A percentile compares a stretch with the other conserved stretches of the same genome.
Evolutionary conservation across 2,888 invertebrate species (phyloP).

Genomic region (Brenthis ino): DNA sequence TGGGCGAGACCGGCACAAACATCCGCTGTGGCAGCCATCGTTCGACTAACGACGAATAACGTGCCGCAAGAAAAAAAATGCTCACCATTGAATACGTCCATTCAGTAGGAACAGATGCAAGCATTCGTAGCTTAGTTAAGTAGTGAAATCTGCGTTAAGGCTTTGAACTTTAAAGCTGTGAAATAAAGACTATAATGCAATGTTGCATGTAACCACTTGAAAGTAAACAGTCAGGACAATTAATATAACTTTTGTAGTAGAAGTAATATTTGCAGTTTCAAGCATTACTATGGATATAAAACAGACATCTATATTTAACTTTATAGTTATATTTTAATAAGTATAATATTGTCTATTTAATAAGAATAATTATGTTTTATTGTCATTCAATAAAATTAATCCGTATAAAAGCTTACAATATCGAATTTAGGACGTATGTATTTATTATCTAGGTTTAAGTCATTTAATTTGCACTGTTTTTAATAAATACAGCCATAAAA

Average conservation of each 20-base stretch:
- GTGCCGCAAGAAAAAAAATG: conserved; percentile 43
- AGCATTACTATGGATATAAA: conserved; percentile 10
- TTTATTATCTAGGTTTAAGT: no score
- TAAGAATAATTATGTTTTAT: not conserved
- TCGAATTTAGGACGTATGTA: no score
- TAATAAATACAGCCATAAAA: no score
- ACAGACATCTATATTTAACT: not conserved
- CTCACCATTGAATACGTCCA: conserved; percentile 47
- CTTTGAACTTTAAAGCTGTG: conserved; percentile 8
- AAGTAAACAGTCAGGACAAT: conserved; percentile 24
- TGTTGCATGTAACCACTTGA: conserved; percentile 22
- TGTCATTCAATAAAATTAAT: not conserved
- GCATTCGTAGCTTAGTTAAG: conserved; percentile 30
- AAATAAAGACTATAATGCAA: conserved; percentile 1
- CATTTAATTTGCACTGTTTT: no score
- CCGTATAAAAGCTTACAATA: no score
- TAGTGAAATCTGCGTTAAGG: conserved; percentile 15
- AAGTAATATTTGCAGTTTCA: conserved; percentile 16
- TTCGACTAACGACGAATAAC: conserved; percentile 56
- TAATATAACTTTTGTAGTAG: conserved; percentile 22
- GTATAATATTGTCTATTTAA: not conserved
- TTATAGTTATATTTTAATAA: not conserved
- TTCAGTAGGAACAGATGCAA: conserved; percentile 54
- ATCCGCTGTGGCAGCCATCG: conserved; percentile 78
- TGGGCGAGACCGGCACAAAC: conserved; percentile 84